Base-by-base conservation (phyloP, 2,888 invertebrate genomes). In the Andrena praecox region DNA sequence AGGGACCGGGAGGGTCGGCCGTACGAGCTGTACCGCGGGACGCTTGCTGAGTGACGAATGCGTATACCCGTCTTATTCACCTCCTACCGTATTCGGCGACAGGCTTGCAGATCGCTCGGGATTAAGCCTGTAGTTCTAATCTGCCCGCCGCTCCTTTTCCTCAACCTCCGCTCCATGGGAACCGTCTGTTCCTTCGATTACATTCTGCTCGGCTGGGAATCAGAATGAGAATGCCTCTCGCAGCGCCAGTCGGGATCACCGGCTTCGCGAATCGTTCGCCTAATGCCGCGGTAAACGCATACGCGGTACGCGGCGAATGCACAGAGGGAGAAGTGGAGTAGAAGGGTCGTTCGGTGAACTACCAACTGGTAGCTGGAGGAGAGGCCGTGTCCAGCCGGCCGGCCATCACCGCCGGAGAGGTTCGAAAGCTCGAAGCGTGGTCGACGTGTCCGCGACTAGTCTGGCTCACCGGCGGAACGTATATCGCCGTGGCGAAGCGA, bases 51-150 rank as follows among this genome's bases (percentile, higher is more conserved):
- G 86, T 89, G 89, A 88, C 89, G 88, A 88, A 88, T 88, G 87
- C 80, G 76, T 83, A 73, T 87, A 84, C 81, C 77, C 80, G 84
- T 89, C 85, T 90, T 82, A 90, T 89, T 90, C 88, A 81, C 85
- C 87, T 90, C 87, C 90, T 90, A 87, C 89, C 90, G 89, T 91
- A 89, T 90, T 90, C 90, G 91, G 91, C 85, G 85, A 90, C 86
- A 84, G 80, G 86, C 85, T 83, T 72, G 81, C 77, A 71, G 86
- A 82, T 85, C 84, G 77, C 67, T 68, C 69, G 50, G 77, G 77
- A 85, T 80, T 81, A 80, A 84, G 77, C 85, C 78, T 83, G 77
- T 81, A 86, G 86, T 86, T 86, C 86, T 85, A 85, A 86, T 86
- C 84, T 80, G 66, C 62, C 72, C 64, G 72, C 20, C 24, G 56